phyloP scores from a whole-genome alignment of 1,140 invertebrate genomes.

The Coenobita brevimanus region DNA sequence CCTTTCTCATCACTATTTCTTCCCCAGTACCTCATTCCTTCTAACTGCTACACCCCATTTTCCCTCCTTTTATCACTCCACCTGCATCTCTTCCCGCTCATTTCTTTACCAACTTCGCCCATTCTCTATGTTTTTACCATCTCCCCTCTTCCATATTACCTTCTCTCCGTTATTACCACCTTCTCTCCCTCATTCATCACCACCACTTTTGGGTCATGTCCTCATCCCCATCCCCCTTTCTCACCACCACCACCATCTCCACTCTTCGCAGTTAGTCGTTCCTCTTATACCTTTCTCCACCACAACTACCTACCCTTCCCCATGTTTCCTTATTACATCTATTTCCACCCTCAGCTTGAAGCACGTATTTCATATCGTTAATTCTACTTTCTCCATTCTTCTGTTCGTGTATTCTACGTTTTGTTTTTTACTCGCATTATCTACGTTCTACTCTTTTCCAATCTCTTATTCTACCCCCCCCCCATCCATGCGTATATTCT shows the following conservation, averaged over 20 bases:
- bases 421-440: not conserved
- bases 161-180: no score
- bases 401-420: not conserved
- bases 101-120: no score
- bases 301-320: not conserved
- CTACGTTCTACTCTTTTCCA: not conserved
- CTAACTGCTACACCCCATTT: not conserved
- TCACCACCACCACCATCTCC: no score
- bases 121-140: no score
- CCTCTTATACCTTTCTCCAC: not conserved
- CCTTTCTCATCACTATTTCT: not conserved
- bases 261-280: not conserved
- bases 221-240: no score
- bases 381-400: not conserved
- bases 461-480: not conserved
- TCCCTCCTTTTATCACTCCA: not conserved
- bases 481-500: not conserved
- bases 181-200: no score
- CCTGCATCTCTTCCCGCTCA: no score
- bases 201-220: no score
- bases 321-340: not conserved
- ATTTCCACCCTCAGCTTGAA: no score
- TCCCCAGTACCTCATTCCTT: not conserved
- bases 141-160: no score
- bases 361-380: not conserved